phyloP scores from a whole-genome alignment of 2,113 vertebrate genomes.

The Gymnogyps californianus region DNA sequence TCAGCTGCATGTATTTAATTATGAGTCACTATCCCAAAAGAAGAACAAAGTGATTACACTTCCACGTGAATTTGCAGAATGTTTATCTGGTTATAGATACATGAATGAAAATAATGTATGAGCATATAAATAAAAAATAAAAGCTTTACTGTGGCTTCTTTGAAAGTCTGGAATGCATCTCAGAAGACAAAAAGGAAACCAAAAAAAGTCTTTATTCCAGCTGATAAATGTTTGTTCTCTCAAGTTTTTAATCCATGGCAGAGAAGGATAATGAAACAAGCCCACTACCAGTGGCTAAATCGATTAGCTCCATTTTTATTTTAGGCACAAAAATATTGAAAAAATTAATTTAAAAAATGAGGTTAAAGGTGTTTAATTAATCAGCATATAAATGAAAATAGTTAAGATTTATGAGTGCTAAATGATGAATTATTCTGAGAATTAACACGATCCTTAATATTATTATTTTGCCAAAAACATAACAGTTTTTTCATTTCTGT shows the following conservation, averaged over 20 bases:
- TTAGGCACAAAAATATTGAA: background rate
- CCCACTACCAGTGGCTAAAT: background rate
- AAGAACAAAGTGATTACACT: slow-evolving; percentile 60
- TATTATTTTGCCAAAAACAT: slow-evolving; percentile 18
- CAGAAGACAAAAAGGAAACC: slow-evolving; percentile 10
- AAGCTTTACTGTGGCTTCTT: slow-evolving; percentile 62
- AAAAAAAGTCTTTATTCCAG: slow-evolving; percentile 41
- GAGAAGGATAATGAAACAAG: slow-evolving; percentile 44
- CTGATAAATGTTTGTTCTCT: slow-evolving; percentile 59
- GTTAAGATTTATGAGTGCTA: background rate
- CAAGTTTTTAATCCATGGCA: slow-evolving; percentile 11
- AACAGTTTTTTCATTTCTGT: background rate
- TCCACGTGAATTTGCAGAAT: slow-evolving; percentile 30
- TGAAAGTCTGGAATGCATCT: slow-evolving; percentile 62
- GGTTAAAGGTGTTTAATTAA: slow-evolving; percentile 36
- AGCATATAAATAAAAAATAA: slow-evolving; percentile 61
- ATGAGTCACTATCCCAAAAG: slow-evolving; percentile 44
- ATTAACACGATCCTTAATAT: background rate
- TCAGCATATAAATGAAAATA: slow-evolving; percentile 39
- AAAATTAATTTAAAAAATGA: background rate
- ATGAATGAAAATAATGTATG: slow-evolving; percentile 43
- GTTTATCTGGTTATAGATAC: slow-evolving; percentile 63
- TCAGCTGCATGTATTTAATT: slow-evolving; percentile 44
- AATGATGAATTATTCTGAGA: slow-evolving; percentile 25
- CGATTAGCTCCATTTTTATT: slow-evolving; percentile 43